phyloP scores from a whole-genome alignment of 1,140 invertebrate species.

The Listronotus oregonensis region DNA sequence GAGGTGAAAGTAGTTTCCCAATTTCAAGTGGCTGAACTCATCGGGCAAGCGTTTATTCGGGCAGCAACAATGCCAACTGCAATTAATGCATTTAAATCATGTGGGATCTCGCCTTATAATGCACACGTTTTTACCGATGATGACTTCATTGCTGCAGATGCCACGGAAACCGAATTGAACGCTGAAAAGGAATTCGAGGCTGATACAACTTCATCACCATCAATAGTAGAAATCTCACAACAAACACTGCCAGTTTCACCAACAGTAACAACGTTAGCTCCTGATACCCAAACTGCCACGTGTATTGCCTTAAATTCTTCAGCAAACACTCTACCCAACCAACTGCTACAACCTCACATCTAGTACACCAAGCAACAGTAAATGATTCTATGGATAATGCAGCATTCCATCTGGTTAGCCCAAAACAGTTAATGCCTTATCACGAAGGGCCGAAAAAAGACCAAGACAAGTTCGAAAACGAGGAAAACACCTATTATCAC shows the following conservation, averaged over 20 bases:
- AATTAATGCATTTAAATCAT: no score
- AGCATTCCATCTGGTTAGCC: no score
- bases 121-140: no score
- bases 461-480: conserved; percentile 2
- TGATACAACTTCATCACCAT: conserved; percentile 42
- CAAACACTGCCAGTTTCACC: conserved; percentile 15
- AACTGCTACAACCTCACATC: not conserved
- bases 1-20: no score
- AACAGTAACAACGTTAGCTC: conserved; percentile 5
- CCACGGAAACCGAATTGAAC: conserved; percentile 18
- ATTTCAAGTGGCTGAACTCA: no score
- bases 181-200: conserved; percentile 14
- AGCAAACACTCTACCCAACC: conserved; percentile 1
- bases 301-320: conserved; percentile 2
- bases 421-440: conserved; percentile 9
- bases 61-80: no score
- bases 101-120: no score
- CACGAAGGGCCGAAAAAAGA: conserved; percentile 2
- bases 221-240: conserved; percentile 7
- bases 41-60: no score
- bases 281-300: not conserved
- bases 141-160: conserved; percentile 21
- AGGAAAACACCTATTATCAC: not conserved
- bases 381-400: no score
- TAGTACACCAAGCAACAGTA: no score